These are phyloP conservation scores for Drosophila acutilabella DNA, from an alignment of 2,888 invertebrate species.

Conservation along the genomic window DNA sequence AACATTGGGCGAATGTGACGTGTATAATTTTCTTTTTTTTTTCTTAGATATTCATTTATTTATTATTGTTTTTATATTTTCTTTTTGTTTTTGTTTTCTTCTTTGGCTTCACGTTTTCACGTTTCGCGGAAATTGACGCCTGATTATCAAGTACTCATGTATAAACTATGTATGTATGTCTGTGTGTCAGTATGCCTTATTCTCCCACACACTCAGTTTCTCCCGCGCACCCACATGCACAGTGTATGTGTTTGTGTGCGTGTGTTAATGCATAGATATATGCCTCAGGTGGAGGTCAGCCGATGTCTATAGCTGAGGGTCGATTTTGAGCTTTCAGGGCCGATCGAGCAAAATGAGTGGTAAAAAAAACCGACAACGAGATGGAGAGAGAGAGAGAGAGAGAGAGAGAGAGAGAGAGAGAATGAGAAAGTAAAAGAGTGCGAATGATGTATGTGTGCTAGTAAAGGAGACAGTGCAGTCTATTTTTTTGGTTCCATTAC, in stretches of 20 bases:
- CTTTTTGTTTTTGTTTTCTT: constrained; percentile 3
- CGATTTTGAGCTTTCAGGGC: constrained; percentile 28
- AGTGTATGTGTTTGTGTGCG: background rate
- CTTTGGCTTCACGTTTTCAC: constrained; percentile 43
- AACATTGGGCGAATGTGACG: constrained; percentile 48
- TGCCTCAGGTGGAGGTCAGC: constrained; percentile 49
- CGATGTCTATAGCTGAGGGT: constrained; percentile 38
- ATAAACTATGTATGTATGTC: no score
- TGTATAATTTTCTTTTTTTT: background rate
- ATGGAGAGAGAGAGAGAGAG: background rate
- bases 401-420: background rate
- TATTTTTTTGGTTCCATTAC: no score
- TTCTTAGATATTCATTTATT: no score
- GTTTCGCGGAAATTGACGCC: constrained; percentile 51
- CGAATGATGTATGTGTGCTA: background rate
- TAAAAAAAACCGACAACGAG: background rate
- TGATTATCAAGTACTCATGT: constrained; percentile 42
- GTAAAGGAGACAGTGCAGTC: no score
- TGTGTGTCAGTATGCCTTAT: background rate
- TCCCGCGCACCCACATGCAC: background rate
- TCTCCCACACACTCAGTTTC: background rate
- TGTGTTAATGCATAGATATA: constrained; percentile 25
- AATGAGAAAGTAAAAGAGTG: background rate
- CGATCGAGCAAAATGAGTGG: constrained; percentile 14
- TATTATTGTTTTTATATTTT: background rate